Evolutionary conservation across 2,113 vertebrate species (phyloP).

Genomic region (Rhinichthys klamathensis): DNA sequence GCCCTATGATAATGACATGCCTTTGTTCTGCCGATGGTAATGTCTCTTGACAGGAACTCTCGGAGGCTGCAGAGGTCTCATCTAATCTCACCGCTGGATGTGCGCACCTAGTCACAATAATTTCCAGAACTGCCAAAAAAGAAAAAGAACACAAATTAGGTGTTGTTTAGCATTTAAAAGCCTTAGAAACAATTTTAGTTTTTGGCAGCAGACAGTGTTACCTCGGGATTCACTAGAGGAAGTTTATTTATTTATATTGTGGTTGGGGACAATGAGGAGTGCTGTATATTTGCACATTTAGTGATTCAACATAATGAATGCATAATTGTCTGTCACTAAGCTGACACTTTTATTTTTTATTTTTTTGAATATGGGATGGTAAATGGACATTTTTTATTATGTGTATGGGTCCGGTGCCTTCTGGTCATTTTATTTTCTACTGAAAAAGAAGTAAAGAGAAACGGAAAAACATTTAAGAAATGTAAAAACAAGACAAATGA

Average conservation of each 20-base stretch:
- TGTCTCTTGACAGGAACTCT: constrained; percentile 53
- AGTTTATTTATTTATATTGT: constrained; percentile 34
- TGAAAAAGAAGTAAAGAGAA: no score
- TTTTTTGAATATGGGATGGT: neutral
- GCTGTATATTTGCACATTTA: neutral
- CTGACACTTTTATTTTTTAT: no score
- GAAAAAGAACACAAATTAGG: neutral
- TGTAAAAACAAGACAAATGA: no score
- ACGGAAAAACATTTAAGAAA: no score
- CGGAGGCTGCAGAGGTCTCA: constrained; percentile 24
- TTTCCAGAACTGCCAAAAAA: constrained; percentile 26
- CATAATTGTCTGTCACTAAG: neutral
- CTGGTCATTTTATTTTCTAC: no score
- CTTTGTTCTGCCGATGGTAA: constrained; percentile 30
- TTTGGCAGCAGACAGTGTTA: constrained; percentile 32
- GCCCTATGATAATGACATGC: constrained; percentile 44
- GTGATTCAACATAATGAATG: constrained; percentile 9
- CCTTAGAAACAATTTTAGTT: constrained; percentile 36
- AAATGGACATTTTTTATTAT: neutral
- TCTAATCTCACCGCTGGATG: neutral
- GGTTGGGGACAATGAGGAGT: constrained; percentile 27
- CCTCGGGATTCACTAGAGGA: constrained; percentile 18
- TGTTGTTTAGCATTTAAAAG: constrained; percentile 34
- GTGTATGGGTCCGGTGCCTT: no score
- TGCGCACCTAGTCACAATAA: constrained; percentile 22